Conservation (phyloP, 2,113 vertebrate genomes). For the Forbesichthys papilliferus region DNA sequence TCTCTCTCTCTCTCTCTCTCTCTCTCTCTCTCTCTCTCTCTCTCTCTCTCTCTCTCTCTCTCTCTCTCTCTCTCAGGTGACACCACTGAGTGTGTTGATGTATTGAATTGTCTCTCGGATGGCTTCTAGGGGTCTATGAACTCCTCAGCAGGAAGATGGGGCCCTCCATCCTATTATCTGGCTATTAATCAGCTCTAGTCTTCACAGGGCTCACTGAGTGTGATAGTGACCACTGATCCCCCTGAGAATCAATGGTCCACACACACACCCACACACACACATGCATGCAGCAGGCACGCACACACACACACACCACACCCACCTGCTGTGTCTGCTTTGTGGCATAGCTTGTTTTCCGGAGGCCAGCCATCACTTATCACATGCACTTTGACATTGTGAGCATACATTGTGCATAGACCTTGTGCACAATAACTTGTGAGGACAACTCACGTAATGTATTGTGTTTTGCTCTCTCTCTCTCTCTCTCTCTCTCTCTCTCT, state of each 20-base stretch:
- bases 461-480: not conserved
- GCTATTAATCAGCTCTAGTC: slow-evolving; percentile 66
- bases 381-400: slow-evolving; percentile 39
- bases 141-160: slow-evolving; percentile 36
- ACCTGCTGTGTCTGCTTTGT: slow-evolving; percentile 72
- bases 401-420: slow-evolving; percentile 10
- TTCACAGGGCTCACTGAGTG: slow-evolving; percentile 52
- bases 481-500: not conserved
- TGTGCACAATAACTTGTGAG: not conserved
- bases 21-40: too few relatives aligned
- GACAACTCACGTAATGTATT: not conserved
- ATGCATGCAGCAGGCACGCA: not conserved
- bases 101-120: slow-evolving; percentile 1
- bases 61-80: too few relatives aligned
- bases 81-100: not conserved
- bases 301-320: slow-evolving; percentile 23
- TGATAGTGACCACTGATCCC: slow-evolving; percentile 60
- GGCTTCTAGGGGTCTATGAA: slow-evolving; percentile 23
- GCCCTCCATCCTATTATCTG: slow-evolving; percentile 67
- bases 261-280: too few relatives aligned
- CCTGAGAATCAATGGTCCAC: slow-evolving; percentile 23
- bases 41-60: too few relatives aligned
- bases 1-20: too few relatives aligned
- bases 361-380: slow-evolving; percentile 60
- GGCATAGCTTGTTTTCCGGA: slow-evolving; percentile 61